Conservation (phyloP, 2,113 vertebrate genomes). For the Bambusicola thoracicus region DNA sequence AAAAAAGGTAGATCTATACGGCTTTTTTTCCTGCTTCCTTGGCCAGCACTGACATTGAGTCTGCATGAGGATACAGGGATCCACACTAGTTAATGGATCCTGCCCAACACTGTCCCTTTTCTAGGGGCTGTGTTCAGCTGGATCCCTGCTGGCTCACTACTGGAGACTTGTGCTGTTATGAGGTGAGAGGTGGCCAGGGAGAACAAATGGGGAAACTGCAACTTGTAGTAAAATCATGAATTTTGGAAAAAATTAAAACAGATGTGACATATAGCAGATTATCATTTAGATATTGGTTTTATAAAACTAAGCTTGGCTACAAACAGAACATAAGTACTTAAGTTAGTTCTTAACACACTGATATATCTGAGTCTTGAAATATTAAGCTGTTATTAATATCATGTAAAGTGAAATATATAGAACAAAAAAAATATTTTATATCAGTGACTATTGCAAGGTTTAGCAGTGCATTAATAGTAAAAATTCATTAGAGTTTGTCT, state of each 20-base stretch:
- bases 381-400: neutral
- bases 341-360: neutral
- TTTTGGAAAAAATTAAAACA: neutral
- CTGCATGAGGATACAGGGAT: neutral
- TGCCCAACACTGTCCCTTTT: neutral
- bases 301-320: neutral
- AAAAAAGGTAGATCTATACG: neutral
- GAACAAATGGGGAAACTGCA: neutral
- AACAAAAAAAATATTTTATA: neutral
- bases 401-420: neutral
- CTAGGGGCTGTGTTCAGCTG: rapidly evolving
- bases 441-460: neutral
- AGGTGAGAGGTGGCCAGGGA: neutral
- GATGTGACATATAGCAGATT: neutral
- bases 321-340: neutral
- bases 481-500: neutral
- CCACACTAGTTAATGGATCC: neutral
- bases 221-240: neutral
- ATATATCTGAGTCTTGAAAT: neutral
- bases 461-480: neutral
- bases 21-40: neutral
- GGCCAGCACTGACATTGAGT: neutral
- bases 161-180: neutral
- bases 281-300: neutral
- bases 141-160: neutral